Conservation (phyloP, 2,113 vertebrate genomes). For the Perca schrenkii region DNA sequence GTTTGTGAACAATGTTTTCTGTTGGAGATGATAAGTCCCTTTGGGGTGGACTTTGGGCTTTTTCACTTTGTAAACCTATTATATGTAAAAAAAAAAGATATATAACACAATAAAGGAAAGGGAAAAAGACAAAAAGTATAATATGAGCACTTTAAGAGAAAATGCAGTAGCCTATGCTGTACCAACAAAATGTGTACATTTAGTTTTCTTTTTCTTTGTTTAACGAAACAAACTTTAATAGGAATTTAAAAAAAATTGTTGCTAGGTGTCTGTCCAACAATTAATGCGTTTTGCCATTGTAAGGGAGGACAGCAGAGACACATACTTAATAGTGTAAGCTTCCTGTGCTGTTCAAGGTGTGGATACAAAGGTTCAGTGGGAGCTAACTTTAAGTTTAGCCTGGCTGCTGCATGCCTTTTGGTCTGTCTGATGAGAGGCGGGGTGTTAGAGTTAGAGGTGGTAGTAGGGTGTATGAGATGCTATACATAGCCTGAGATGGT, state of each 20-base stretch:
- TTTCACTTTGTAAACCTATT: too few relatives aligned
- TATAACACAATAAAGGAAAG: too few relatives aligned
- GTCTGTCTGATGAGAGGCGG: slow-evolving; percentile 37
- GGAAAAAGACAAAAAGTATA: too few relatives aligned
- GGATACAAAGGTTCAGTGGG: not conserved
- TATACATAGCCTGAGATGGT: slow-evolving; percentile 81
- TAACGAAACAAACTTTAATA: too few relatives aligned
- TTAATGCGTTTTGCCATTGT: not conserved
- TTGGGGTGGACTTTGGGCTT: too few relatives aligned
- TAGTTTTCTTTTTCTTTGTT: not conserved
- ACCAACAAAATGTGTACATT: not conserved
- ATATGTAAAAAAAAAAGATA: too few relatives aligned
- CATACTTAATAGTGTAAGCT: not conserved
- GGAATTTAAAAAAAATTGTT: not conserved
- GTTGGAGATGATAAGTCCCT: too few relatives aligned
- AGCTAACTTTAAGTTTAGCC: slow-evolving; percentile 48
- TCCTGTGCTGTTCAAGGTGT: not conserved
- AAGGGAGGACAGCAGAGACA: not conserved
- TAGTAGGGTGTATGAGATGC: slow-evolving; percentile 42
- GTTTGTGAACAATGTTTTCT: too few relatives aligned
- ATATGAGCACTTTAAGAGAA: not conserved
- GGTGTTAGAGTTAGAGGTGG: slow-evolving; percentile 33
- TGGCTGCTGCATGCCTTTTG: slow-evolving; percentile 28
- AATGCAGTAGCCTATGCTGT: not conserved
- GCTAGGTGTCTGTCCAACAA: too few relatives aligned